Conservation (phyloP, 2,888 invertebrate species). For the Stenolophus ochropezus region DNA sequence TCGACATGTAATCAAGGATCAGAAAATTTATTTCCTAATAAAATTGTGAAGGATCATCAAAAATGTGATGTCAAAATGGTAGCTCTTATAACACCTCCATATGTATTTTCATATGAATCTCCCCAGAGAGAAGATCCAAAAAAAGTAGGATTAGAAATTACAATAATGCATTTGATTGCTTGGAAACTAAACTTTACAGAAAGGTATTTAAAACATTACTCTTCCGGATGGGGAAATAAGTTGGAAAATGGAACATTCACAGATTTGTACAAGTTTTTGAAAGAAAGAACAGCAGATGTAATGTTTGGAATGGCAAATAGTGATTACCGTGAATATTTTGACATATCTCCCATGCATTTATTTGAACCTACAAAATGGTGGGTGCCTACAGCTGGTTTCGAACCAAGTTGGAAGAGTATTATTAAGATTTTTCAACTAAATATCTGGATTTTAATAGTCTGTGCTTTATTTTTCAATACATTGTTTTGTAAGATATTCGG, state of each 20-base stretch:
- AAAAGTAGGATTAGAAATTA: slow-evolving; percentile 7
- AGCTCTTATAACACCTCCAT: slow-evolving; percentile 60
- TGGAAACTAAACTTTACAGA: slow-evolving; percentile 15
- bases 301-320: slow-evolving; percentile 14
- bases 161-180: slow-evolving; percentile 6
- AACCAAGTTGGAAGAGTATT: slow-evolving; percentile 6
- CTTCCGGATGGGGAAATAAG: neutral
- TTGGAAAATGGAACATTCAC: slow-evolving; percentile 5
- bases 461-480: neutral
- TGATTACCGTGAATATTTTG: neutral
- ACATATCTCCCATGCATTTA: neutral
- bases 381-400: neutral
- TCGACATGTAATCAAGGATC: slow-evolving; percentile 59
- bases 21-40: slow-evolving; percentile 57
- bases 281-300: slow-evolving; percentile 1
- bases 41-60: slow-evolving; percentile 51
- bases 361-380: slow-evolving; percentile 13
- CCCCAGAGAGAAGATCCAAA: slow-evolving; percentile 44
- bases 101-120: slow-evolving; percentile 62
- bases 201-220: neutral
- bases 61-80: slow-evolving; percentile 61
- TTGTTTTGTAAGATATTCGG: slow-evolving; percentile 7
- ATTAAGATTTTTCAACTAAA: neutral
- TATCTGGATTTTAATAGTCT: neutral
- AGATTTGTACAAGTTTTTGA: neutral